Evolutionary conservation across 2,888 invertebrate species (phyloP).

Genomic region (Drosophila kanekoi): DNA sequence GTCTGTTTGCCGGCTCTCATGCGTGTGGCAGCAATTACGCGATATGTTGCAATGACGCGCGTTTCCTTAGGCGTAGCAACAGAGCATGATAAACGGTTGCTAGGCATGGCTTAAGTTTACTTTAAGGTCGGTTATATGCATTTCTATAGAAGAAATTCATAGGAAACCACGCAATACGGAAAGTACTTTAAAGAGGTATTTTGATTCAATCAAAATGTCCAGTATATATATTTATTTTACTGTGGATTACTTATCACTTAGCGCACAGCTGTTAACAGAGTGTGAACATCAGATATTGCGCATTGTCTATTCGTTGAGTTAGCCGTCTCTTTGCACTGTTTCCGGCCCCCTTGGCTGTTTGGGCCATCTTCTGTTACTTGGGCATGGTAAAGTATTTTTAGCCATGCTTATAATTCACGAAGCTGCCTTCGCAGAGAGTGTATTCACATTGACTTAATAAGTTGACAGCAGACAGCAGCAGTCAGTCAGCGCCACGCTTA

Average conservation of each 20-base stretch:
- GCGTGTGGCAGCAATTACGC: conserved; percentile 37
- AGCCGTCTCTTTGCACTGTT: not conserved
- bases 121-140: not conserved
- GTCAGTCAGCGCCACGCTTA: conserved; percentile 61
- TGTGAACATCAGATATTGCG: not conserved
- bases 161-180: too few relatives aligned
- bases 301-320: conserved; percentile 6
- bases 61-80: not conserved
- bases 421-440: conserved; percentile 23
- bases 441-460: conserved; percentile 70
- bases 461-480: conserved; percentile 71
- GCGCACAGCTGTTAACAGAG: not conserved
- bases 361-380: conserved; percentile 1
- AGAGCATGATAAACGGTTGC: conserved; percentile 11
- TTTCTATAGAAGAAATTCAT: not conserved
- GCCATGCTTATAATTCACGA: conserved; percentile 57
- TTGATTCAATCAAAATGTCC: not conserved
- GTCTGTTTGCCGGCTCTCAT: not conserved
- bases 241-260: conserved; percentile 6
- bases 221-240: too few relatives aligned
- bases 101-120: too few relatives aligned
- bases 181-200: too few relatives aligned
- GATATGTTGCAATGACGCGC: conserved; percentile 36
- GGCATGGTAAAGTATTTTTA: conserved; percentile 60
- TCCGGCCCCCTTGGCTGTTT: not conserved